Percentiles rank a stretch among this genome's conserved stretches.
These are phyloP conservation scores for Chanos chanos DNA, from an alignment of 2,797 vertebrate genomes.

Conservation along the genomic window DNA sequence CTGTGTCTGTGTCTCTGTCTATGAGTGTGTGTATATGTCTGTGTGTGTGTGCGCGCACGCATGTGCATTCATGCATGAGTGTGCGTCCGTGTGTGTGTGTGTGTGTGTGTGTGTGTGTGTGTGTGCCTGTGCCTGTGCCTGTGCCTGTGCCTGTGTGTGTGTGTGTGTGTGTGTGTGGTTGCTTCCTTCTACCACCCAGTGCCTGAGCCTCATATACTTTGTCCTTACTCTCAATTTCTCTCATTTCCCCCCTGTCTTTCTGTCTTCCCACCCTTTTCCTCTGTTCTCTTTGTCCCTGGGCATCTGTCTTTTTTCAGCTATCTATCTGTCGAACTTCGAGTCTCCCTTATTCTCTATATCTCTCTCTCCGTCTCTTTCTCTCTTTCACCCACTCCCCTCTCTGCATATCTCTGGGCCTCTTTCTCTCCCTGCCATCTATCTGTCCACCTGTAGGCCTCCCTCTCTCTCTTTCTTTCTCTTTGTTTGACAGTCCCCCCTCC, in stretches of 20 bases:
- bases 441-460: no score
- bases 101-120: slow-evolving; percentile 4
- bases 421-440: no score
- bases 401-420: slow-evolving; percentile 29
- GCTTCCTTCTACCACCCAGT: background rate
- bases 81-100: slow-evolving; percentile 5
- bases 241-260: background rate
- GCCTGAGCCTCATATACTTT: background rate
- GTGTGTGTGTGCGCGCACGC: slow-evolving; percentile 1
- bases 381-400: slow-evolving; percentile 19
- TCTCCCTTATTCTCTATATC: no score
- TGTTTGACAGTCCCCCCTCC: slow-evolving; percentile 29
- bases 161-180: slow-evolving; percentile 1
- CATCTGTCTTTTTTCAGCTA: background rate
- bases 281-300: background rate
- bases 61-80: background rate
- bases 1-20: no score
- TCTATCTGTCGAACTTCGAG: background rate
- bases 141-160: background rate
- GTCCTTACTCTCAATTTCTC: background rate
- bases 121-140: background rate
- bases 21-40: no score
- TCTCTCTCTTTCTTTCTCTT: slow-evolving; percentile 30
- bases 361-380: background rate
- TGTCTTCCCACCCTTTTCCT: no score